Conservation (phyloP, 2,888 invertebrate genomes). For the Bellardia pandia region DNA sequence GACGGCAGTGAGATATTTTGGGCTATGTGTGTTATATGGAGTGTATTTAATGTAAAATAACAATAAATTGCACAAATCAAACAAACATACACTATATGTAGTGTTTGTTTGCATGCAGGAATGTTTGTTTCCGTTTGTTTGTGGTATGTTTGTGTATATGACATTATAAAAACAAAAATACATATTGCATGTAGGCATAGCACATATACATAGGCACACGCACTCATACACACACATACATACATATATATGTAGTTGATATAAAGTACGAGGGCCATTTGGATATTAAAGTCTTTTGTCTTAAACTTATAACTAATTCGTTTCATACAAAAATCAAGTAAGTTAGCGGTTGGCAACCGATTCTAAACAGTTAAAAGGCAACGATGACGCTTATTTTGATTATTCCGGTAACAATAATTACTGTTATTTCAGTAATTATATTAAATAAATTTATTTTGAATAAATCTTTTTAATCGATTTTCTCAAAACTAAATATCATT, state of each 20-base stretch:
- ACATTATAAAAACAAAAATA: constrained; percentile 17
- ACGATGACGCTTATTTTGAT: no score
- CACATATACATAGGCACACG: neutral
- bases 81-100: constrained; percentile 5
- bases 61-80: constrained; percentile 44
- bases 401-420: no score
- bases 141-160: neutral
- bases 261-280: neutral
- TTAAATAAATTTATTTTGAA: no score
- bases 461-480: no score
- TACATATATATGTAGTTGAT: neutral
- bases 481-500: no score
- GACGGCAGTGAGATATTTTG: neutral
- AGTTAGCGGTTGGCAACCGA: no score
- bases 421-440: no score
- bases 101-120: constrained; percentile 35
- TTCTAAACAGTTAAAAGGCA: no score
- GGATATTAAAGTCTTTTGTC: neutral
- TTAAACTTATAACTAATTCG: no score
- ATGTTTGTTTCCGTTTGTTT: neutral
- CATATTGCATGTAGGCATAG: constrained; percentile 28
- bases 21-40: neutral
- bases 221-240: neutral
- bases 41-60: constrained; percentile 11
- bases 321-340: no score